Evolutionary conservation across 2,797 vertebrate genomes (phyloP), one percentile per base, ranked within the genome.

Genomic region (Sebastolobus altivelis): DNA sequence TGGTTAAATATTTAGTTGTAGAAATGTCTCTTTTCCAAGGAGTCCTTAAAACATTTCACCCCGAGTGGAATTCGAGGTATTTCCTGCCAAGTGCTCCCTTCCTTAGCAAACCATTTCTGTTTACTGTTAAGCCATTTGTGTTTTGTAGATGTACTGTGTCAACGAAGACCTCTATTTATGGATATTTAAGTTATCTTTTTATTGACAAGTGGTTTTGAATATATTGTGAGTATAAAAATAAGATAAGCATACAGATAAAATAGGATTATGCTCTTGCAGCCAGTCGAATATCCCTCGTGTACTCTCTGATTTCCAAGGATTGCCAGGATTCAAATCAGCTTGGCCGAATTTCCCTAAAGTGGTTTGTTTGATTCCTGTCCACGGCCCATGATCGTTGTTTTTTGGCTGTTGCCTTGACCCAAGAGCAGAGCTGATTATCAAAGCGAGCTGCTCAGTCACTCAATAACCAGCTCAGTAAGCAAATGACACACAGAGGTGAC

Each of bases 61-160:
- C 35, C 11, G 2, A 60, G 33, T 65, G 91, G 90, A 94, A 94
- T 94, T 74, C 73, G 29, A 73, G 69, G 72, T 62, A 91, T 93
- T 93, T 93, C 88, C 90, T 82, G 72, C 58, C 6, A 82, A 82
- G 56, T 52, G n/a, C 33, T 79, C 49, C 29, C 62, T 79, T 79
- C 77, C 75, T 86, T 8, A 20, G 27, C 38, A 79, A 73, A 75
- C 13, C 4, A 43, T 76, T 72, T 72, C 25, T 76, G 40, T 68
- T 81, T 25, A 35, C 62, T 75, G 52, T 87, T 77, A 1, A 65
- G 13, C 16, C 18, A 4, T 81, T 82, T 12, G 2, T 61, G 8
- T 55, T 72, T 52, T 55, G 12, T 72, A 25, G 8, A 29, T 68
- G n/a, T 27, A 2, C 8, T 10, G 5, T 38, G 37, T 58, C 54